Percentiles rank a stretch among this genome's conserved stretches.
Conservation (phyloP, 2,888 invertebrate species). For the Catotricha subobsoleta region DNA sequence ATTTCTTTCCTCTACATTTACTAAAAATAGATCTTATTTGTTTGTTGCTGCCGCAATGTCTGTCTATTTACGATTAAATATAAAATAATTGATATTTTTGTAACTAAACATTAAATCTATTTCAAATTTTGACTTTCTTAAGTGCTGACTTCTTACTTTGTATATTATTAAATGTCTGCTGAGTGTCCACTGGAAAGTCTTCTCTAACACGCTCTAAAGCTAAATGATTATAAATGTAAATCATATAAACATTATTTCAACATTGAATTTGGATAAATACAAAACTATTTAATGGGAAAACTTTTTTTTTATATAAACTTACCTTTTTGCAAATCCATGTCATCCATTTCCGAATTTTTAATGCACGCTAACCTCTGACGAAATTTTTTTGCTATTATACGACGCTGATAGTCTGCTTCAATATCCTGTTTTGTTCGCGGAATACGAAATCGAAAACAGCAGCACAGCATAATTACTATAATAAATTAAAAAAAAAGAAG, state of each 20-base stretch:
- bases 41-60: too few relatives aligned
- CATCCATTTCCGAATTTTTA: conserved; percentile 70
- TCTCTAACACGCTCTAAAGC: conserved; percentile 5
- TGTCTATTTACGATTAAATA: too few relatives aligned
- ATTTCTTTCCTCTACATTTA: too few relatives aligned
- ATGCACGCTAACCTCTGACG: conserved; percentile 62
- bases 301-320: conserved; percentile 5
- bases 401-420: conserved; percentile 76
- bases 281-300: background rate
- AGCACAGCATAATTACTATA: conserved; percentile 71
- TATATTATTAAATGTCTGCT: too few relatives aligned
- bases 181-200: conserved; percentile 3
- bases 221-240: background rate
- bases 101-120: too few relatives aligned
- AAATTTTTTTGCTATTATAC: conserved; percentile 67
- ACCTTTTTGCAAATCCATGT: conserved; percentile 31
- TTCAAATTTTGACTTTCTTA: too few relatives aligned
- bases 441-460: conserved; percentile 77
- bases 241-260: too few relatives aligned
- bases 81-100: too few relatives aligned
- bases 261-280: background rate
- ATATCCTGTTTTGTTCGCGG: conserved; percentile 91
- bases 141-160: too few relatives aligned
- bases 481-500: conserved; percentile 3
- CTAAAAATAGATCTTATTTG: too few relatives aligned